Evolutionary conservation across 2,888 invertebrate species (phyloP), one percentile per base, ranked within the genome.

Genomic region (Drosophila maculinotata): DNA sequence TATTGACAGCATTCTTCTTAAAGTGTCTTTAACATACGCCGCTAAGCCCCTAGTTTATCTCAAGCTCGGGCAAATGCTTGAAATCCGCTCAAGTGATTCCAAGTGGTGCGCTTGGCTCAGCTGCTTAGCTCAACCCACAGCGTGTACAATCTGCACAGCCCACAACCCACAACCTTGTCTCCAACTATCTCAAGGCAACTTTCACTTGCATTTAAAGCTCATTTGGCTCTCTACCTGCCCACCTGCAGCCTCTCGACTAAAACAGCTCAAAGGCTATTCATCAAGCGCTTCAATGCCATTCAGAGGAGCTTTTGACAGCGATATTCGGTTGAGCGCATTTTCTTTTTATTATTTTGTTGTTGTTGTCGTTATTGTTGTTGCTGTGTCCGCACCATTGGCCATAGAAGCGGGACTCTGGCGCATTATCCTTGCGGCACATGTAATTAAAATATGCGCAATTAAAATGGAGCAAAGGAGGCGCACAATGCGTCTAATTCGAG

Each of bases 401-500:
- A 52, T 28, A 31, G 20, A 23, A 35, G 15, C 6, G 28, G 12
- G 31, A 12, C 28, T 10, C 4, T 10, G 3, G 3, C 4, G 39
- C 26, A n/a, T 39, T 58, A 42, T 41, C 53, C 69, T 48, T 42
- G 44, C 3, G 23, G 31, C 48, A 52, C 47, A 72, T 76, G 76
- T 80, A 81, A 81, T 81, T 81, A 81, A 87, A 87, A 87, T 80
- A 71, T 83, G 66, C 64, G 84, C 75, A 86, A 80, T 80, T 80
- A 80, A 68, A 83, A 83, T 76, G 47, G 36, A 69, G 72, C 59
- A 56, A 60, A 60, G 42, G 41, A 35, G 26, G 35, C 33, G 49
- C 31, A 53, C 53, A 48, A 57, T 64, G 49, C 60, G 49, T 76
- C 57, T 72, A 76, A 75, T 72, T 64, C 60, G 54, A 58, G 60